Evolutionary conservation across 2,113 vertebrate genomes (phyloP), one percentile per base, ranked within the genome.

Genomic region (Brachypodius melanocephalos): DNA sequence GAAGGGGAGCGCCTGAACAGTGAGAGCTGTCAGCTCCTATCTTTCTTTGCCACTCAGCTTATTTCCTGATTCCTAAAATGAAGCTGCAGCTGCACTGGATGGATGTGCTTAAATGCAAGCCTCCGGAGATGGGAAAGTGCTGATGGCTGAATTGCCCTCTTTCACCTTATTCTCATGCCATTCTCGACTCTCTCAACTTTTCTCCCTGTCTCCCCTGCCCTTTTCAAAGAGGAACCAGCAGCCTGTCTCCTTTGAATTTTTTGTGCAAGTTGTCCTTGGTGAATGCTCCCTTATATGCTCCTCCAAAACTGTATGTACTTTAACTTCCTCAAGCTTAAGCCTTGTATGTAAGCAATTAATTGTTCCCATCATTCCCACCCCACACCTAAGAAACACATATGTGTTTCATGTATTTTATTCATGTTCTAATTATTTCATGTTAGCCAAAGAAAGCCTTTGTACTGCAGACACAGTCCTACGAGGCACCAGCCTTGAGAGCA

Each of bases 1-100:
- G 19, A 88, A 93, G 93, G 46, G 85, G 74, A 96, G 91, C 92
- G 94, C 59, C 82, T 93, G 82, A 94, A 40, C 90, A 94, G n/a
- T 7, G 40, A 95, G 91, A 94, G 94, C 96, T 95, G 92, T 96
- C 94, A 93, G 75, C 24, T 95, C 75, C 95, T 74, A 94, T 96
- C 91, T 96, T 93, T 88, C 95, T 96, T 96, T 93, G 90, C 94
- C 93, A 95, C 92, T 96, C 93, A 93, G 93, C 89, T 93, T 95
- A 93, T 96, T 96, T 97, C 95, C 95, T 95, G 93, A 96, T 93
- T 95, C 88, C 95, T 93, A 94, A 96, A 96, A 96, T 93, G 95
- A 96, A 90, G 93, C 95, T 96, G 93, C 95, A 96, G 96, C 94
- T 96, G 95, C 68, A 24, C 85, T 96, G 88, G 94, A 93, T 91